Evolutionary conservation across 2,888 invertebrate species (phyloP).

Genomic region (Cybosia mesomella): DNA sequence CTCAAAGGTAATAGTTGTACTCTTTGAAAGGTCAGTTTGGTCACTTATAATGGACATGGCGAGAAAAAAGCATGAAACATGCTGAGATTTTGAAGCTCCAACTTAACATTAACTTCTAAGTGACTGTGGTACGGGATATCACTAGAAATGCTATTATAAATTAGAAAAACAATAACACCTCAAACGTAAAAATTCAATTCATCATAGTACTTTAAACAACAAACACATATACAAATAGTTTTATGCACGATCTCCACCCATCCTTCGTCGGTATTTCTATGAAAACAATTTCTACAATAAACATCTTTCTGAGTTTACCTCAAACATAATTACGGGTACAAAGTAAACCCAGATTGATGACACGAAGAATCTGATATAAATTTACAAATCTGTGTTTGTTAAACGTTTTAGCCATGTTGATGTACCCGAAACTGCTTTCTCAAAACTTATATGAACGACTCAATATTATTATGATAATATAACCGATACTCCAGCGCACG

Average conservation of each 20-base stretch:
- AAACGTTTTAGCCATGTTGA: not conserved
- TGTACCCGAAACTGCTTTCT: not conserved
- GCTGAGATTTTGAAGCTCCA: no score
- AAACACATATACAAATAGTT: not conserved
- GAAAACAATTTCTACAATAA: not conserved
- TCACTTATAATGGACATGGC: no score
- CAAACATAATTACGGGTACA: not conserved
- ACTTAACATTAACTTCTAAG: no score
- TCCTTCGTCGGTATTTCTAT: not conserved
- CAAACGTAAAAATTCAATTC: not conserved
- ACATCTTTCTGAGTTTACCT: not conserved
- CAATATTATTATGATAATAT: constrained; percentile 10
- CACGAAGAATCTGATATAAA: not conserved
- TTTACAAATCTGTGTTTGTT: not conserved
- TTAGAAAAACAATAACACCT: no score
- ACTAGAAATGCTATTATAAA: no score
- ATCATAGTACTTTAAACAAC: not conserved
- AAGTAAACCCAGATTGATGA: not conserved
- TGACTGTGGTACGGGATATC: no score
- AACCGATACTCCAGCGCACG: not conserved
- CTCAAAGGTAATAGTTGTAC: no score
- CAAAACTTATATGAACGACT: not conserved
- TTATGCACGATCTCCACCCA: not conserved
- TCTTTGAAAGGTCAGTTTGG: no score
- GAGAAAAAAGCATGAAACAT: no score